Evolutionary conservation across 2,113 vertebrate genomes (phyloP), one percentile per base, ranked within the genome.

Genomic region (Zosterops hypoxanthus): DNA sequence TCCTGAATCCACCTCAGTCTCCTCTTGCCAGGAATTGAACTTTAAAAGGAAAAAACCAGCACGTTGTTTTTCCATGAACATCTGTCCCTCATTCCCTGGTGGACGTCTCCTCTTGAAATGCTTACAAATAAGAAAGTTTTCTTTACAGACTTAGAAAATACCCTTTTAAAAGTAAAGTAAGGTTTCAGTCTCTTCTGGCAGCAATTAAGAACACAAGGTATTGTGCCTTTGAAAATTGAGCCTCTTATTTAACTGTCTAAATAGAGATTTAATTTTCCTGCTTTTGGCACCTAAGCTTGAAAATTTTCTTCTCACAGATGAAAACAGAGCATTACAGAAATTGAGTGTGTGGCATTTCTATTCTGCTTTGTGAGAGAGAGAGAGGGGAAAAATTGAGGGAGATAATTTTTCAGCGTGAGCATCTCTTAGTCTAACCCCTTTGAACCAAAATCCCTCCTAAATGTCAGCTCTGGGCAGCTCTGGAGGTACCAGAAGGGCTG

Each of bases 221-320:
- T 33, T 60, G 46, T 91, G 47, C 42, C 47, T 90, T 73, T 82
- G 89, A 95, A 97, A 94, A 94, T 10, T 59, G 95, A 95, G 33
- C 55, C 66, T 91, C 78, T 95, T 91, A 96, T 94, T 95, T 94
- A 91, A 80, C 90, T 93, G 85, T 95, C 93, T 96, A 97, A 94
- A 95, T 87, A 97, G 63, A 94, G 94, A 78, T 83, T 66, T 92
- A 41, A 94, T 94, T 95, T 88, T 65, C 71, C 87, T 95, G 82
- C 93, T 94, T 95, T 97, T 95, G 94, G 93, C 96, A 97, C 87
- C 78, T 93, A 66, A 89, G 75, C 87, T 95, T 85, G 87, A 93
- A 95, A 96, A 92, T 94, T 90, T 88, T 93, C 87, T 88, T 87
- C 59, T 88, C 55, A 29, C 78, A 77, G 90, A 90, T 91, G 87